phyloP scores from a whole-genome alignment of 2,797 vertebrate genomes.

The Mormyrus proboscirostris region DNA sequence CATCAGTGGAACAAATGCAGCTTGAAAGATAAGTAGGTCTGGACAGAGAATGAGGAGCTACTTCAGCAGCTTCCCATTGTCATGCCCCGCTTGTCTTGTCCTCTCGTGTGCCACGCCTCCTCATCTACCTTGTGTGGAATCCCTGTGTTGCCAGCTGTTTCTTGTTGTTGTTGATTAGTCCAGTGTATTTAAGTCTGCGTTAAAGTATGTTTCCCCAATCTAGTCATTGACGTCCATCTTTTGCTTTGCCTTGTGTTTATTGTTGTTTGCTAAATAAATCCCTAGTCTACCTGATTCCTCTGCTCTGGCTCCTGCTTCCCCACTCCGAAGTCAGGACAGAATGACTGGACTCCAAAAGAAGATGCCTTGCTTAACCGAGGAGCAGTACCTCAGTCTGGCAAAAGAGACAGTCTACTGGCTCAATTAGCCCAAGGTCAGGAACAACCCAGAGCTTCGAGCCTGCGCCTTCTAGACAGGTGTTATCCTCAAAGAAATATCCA shows the following conservation, averaged over 20 bases:
- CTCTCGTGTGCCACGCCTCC: neutral
- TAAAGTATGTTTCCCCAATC: neutral
- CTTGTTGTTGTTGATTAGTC: neutral
- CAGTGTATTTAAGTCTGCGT: neutral
- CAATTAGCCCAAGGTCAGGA: too few relatives aligned
- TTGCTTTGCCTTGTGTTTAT: neutral
- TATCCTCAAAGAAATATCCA: too few relatives aligned
- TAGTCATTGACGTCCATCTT: neutral
- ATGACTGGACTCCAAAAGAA: too few relatives aligned
- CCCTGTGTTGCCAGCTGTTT: neutral
- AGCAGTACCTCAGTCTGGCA: too few relatives aligned
- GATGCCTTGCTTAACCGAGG: too few relatives aligned
- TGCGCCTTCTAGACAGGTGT: neutral
- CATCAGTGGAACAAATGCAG: neutral
- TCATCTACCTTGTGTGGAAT: neutral
- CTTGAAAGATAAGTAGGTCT: neutral
- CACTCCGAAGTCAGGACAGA: too few relatives aligned
- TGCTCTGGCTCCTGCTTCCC: too few relatives aligned
- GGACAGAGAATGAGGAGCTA: neutral
- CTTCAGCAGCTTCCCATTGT: neutral
- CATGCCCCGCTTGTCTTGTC: neutral
- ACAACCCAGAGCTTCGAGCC: neutral
- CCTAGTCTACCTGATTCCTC: too few relatives aligned
- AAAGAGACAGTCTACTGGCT: too few relatives aligned
- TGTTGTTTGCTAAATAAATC: neutral